Conservation (phyloP, 2,113 vertebrate genomes). For the Struthidea cinerea region DNA sequence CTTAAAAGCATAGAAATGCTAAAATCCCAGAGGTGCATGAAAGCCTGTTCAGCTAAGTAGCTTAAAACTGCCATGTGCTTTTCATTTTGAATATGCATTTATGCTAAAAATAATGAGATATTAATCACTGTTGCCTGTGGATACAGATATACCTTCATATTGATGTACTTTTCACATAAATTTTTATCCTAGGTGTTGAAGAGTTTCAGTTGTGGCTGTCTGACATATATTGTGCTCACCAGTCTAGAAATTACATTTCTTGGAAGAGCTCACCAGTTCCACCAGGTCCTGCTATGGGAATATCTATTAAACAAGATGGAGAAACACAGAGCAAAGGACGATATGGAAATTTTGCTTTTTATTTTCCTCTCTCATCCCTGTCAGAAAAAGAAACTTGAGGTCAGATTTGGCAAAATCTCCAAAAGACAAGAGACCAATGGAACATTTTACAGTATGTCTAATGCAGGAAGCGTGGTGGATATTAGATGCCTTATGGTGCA, state of each 20-base stretch:
- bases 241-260: background rate
- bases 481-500: background rate
- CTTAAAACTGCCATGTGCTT: background rate
- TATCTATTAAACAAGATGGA: background rate
- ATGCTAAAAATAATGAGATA: background rate
- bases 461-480: background rate
- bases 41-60: background rate
- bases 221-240: background rate
- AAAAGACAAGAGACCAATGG: background rate
- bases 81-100: slow-evolving; percentile 17
- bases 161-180: background rate
- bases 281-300: background rate
- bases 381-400: background rate
- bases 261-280: background rate
- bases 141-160: background rate
- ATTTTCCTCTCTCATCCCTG: background rate
- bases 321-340: background rate
- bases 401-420: background rate
- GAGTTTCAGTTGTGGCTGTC: background rate
- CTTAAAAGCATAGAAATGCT: background rate
- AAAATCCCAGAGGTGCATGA: background rate
- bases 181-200: background rate
- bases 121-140: background rate
- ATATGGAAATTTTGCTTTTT: background rate
- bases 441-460: background rate